These are phyloP conservation scores for Podarcis lilfordi DNA, from an alignment of 2,797 vertebrate genomes.

Conservation along the genomic window DNA sequence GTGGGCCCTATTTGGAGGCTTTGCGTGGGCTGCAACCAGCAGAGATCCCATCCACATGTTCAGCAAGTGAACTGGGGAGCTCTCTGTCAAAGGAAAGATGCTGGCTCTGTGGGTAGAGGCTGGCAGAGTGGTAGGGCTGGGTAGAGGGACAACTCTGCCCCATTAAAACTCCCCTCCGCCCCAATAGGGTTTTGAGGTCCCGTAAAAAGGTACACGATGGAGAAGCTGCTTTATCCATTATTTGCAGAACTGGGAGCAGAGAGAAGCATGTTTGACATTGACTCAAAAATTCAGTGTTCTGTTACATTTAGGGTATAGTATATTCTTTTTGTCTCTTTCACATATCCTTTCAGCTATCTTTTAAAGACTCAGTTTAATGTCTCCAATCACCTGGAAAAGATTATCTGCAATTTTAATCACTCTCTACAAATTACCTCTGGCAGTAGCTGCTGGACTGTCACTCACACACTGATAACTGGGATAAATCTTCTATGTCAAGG, in stretches of 20 bases:
- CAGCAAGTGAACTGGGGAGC: too few relatives aligned
- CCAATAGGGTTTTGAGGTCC: too few relatives aligned
- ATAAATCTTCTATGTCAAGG: constrained; percentile 52
- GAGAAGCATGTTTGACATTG: background rate
- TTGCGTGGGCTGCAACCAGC: too few relatives aligned
- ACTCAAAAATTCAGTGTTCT: background rate
- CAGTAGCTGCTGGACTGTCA: constrained; percentile 68
- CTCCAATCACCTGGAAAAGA: constrained; percentile 72
- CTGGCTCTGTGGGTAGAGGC: too few relatives aligned
- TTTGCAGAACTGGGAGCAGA: background rate
- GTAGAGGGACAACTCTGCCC: too few relatives aligned
- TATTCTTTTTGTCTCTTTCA: constrained; percentile 43
- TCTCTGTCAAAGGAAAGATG: too few relatives aligned
- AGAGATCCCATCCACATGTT: too few relatives aligned
- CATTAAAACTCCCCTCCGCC: too few relatives aligned
- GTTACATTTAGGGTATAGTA: constrained; percentile 31
- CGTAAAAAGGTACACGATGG: too few relatives aligned
- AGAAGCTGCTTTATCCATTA: too few relatives aligned
- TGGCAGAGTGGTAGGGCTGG: too few relatives aligned
- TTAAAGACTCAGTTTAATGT: constrained; percentile 70
- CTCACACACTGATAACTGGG: constrained; percentile 41
- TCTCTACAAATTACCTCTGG: constrained; percentile 67
- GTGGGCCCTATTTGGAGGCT: too few relatives aligned
- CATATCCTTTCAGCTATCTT: constrained; percentile 48
- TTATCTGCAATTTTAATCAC: constrained; percentile 76